These are phyloP conservation scores for Tetraodon nigroviridis DNA, from an alignment of 2,113 vertebrate genomes.

Conservation along the genomic window DNA sequence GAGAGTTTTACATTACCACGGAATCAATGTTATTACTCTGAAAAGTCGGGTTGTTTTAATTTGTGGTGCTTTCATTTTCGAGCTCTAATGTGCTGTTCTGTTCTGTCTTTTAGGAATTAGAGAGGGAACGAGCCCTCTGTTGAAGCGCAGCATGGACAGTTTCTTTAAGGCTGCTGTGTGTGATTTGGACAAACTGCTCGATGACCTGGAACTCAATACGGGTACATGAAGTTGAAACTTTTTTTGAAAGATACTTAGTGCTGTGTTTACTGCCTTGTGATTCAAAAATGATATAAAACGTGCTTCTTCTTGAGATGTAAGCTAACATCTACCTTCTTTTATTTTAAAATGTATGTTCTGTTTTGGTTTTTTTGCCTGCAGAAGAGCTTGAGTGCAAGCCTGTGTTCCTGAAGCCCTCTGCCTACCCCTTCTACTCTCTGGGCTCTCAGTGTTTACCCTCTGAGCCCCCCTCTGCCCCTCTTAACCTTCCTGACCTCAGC, in stretches of 20 bases:
- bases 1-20: neutral
- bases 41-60: neutral
- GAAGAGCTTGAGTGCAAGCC: conserved; percentile 76
- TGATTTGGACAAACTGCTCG: conserved; percentile 94
- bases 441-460: conserved; percentile 66
- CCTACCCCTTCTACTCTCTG: conserved; percentile 61
- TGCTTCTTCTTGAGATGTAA: no score
- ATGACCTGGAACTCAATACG: conserved; percentile 93
- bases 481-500: conserved; percentile 65
- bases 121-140: conserved; percentile 18
- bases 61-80: neutral
- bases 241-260: no score
- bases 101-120: conserved; percentile 17
- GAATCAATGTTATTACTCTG: neutral
- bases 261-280: no score
- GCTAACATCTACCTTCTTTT: neutral
- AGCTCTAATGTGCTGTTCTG: neutral
- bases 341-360: neutral
- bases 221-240: conserved; percentile 67
- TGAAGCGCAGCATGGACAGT: conserved; percentile 85
- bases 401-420: conserved; percentile 53
- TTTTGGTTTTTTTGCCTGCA: conserved; percentile 17
- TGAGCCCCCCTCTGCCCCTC: conserved; percentile 47
- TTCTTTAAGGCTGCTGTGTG: conserved; percentile 95
- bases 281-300: no score